These are phyloP conservation scores for Anguilla rostrata DNA, from an alignment of 2,113 vertebrate genomes.

Conservation along the genomic window DNA sequence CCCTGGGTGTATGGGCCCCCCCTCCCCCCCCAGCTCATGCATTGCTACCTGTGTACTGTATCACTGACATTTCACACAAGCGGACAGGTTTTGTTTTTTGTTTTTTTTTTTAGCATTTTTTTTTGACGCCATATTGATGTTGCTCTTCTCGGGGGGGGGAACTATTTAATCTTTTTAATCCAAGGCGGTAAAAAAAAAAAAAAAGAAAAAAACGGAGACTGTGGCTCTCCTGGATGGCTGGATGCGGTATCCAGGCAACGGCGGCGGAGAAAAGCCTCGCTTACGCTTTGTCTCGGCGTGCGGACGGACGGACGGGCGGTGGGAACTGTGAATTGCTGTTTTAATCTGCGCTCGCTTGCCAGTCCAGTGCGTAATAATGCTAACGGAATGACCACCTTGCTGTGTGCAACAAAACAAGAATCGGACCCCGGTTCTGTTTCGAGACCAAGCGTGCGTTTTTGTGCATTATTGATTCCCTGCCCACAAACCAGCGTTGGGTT, in stretches of 20 bases:
- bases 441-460: background rate
- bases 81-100: background rate
- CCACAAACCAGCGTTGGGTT: background rate
- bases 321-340: background rate
- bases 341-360: background rate
- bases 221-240: background rate
- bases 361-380: background rate
- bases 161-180: slow-evolving; percentile 1
- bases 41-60: background rate
- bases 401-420: background rate
- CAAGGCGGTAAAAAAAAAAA: background rate
- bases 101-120: too few relatives aligned
- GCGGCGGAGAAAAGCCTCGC: background rate
- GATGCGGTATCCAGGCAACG: slow-evolving; percentile 10
- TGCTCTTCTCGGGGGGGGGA: background rate
- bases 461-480: background rate
- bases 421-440: background rate
- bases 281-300: background rate
- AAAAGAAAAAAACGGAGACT: background rate
- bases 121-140: background rate
- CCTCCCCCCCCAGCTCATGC: background rate
- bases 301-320: background rate
- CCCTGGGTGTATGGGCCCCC: background rate
- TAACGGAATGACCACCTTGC: background rate
- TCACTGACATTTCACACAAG: background rate